Evolutionary conservation across 1,140 invertebrate species (phyloP).

Genomic region (Rhagoletis pomonella): DNA sequence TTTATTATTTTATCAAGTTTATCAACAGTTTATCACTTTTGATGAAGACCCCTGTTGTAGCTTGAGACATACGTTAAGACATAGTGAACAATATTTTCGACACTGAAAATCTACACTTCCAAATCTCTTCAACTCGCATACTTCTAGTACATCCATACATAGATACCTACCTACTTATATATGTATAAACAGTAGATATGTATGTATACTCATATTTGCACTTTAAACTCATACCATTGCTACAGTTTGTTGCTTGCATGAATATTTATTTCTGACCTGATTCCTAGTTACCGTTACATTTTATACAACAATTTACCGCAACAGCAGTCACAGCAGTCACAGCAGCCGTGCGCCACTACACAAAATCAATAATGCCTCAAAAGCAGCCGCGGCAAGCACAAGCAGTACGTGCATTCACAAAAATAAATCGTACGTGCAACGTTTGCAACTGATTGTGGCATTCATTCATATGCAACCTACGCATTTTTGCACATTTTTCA

Average conservation of each 20-base stretch:
- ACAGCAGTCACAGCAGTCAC: neutral
- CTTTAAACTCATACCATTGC: neutral
- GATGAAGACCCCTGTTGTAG: too few relatives aligned
- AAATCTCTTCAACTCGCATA: neutral
- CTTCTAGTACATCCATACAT: too few relatives aligned
- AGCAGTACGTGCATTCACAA: conserved; percentile 1
- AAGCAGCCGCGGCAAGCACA: neutral
- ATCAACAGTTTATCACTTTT: too few relatives aligned
- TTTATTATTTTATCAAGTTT: too few relatives aligned
- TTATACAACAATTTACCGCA: conserved; percentile 7
- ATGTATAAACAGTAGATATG: too few relatives aligned
- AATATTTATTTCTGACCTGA: neutral
- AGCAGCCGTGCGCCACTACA: too few relatives aligned
- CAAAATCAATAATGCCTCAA: neutral
- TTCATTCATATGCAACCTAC: conserved; percentile 39
- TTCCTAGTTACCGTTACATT: conserved; percentile 22
- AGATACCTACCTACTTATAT: too few relatives aligned
- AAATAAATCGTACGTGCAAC: conserved; percentile 44
- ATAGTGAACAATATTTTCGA: neutral
- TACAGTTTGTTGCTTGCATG: neutral
- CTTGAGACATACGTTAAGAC: too few relatives aligned
- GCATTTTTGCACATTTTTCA: conserved; percentile 47
- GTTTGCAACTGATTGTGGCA: conserved; percentile 1
- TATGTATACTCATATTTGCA: too few relatives aligned
- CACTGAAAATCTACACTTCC: neutral